Evolutionary conservation across 1,140 invertebrate genomes (phyloP).

Genomic region (Drosophila rhopaloa): DNA sequence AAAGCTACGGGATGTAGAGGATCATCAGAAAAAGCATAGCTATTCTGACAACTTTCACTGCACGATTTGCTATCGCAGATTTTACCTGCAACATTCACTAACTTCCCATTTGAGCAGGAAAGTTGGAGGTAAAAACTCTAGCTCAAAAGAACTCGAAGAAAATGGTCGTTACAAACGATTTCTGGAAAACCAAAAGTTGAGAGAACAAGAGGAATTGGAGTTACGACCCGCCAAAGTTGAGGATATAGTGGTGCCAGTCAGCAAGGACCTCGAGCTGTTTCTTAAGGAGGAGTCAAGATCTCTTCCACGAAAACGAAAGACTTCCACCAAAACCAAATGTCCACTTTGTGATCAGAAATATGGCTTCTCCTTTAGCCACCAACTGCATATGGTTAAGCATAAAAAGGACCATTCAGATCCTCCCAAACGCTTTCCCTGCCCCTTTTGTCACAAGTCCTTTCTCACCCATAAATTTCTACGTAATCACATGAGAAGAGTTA

Average conservation of each 20-base stretch:
- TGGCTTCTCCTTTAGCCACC: slow-evolving; percentile 34
- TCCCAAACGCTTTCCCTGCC: background rate
- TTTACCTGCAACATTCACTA: slow-evolving; percentile 44
- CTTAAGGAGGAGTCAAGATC: background rate
- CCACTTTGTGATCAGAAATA: slow-evolving; percentile 18
- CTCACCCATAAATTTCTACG: background rate
- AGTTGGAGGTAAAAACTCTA: background rate
- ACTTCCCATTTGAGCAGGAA: slow-evolving; percentile 22
- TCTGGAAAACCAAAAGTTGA: slow-evolving; percentile 1
- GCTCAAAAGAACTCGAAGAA: slow-evolving; percentile 1
- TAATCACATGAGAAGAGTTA: slow-evolving; percentile 5
- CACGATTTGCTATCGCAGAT: slow-evolving; percentile 38
- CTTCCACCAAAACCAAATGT: background rate
- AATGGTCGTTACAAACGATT: slow-evolving; percentile 29
- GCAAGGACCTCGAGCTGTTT: background rate
- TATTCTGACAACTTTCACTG: slow-evolving; percentile 46
- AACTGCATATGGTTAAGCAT: slow-evolving; percentile 24
- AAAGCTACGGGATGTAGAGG: slow-evolving; percentile 24
- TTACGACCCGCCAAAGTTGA: background rate
- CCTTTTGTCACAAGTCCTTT: slow-evolving; percentile 23
- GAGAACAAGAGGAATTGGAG: background rate
- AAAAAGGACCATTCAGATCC: background rate
- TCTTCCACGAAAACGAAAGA: background rate
- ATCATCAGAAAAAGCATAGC: slow-evolving; percentile 32
- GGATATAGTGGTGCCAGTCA: slow-evolving; percentile 11